phyloP scores from a whole-genome alignment of 2,888 invertebrate genomes.

The Pandemis cinnamomeana region DNA sequence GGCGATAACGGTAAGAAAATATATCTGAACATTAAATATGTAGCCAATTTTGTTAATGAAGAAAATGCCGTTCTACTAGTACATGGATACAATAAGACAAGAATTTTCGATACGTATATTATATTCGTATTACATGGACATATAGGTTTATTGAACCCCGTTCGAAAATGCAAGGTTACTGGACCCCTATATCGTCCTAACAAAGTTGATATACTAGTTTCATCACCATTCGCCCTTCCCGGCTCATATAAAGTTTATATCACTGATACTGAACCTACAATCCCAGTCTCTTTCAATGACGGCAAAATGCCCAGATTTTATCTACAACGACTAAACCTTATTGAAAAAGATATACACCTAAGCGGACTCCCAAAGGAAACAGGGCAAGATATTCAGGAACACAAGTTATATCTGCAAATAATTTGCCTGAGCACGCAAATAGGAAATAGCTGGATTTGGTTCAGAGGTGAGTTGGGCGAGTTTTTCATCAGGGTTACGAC shows the following conservation, averaged over 20 bases:
- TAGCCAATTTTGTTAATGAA: constrained; percentile 68
- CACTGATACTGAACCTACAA: constrained; percentile 69
- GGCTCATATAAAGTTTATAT: constrained; percentile 59
- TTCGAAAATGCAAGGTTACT: constrained; percentile 72
- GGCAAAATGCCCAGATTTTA: constrained; percentile 60
- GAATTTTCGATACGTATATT: constrained; percentile 77
- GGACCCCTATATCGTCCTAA: constrained; percentile 72
- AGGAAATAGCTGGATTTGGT: constrained; percentile 76
- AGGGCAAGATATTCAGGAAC: constrained; percentile 60
- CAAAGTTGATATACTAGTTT: constrained; percentile 69
- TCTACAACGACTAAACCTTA: constrained; percentile 65
- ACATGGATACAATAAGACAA: constrained; percentile 77
- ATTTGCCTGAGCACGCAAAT: constrained; percentile 71
- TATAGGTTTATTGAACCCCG: constrained; percentile 63
- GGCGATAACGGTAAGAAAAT: constrained; percentile 71
- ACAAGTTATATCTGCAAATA: constrained; percentile 70
- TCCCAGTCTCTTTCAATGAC: constrained; percentile 63
- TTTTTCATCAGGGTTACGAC: constrained; percentile 73
- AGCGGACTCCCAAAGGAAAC: constrained; percentile 63
- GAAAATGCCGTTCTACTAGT: constrained; percentile 68
- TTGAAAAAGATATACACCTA: constrained; percentile 68
- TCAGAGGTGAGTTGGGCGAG: constrained; percentile 69
- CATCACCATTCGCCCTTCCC: constrained; percentile 64
- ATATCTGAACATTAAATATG: constrained; percentile 68
- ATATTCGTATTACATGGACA: constrained; percentile 67